A percentile compares a stretch with the other conserved stretches of the same genome.
Evolutionary conservation across 2,888 invertebrate species (phyloP).

Genomic region (Tachina fera): DNA sequence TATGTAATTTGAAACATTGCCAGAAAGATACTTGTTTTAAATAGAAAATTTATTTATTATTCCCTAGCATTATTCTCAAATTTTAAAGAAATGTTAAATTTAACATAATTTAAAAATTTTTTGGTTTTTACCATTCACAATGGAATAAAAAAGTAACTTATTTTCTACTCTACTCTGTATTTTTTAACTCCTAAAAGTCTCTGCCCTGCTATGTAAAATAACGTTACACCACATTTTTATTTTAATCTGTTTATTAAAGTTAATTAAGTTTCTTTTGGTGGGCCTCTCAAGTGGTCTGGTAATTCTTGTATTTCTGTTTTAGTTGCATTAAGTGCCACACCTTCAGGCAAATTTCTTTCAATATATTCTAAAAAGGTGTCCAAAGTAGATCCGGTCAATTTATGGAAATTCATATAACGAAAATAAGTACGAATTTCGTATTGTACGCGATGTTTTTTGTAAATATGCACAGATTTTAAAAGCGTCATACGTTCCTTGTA

Average conservation of each 20-base stretch:
- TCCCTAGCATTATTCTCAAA: no score
- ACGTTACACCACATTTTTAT: not conserved
- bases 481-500: constrained; percentile 91
- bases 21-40: no score
- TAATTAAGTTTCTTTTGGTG: constrained; percentile 76
- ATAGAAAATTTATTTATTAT: no score
- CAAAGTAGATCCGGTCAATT: constrained; percentile 96
- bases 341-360: constrained; percentile 98
- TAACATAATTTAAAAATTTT: no score
- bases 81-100: no score
- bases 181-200: no score
- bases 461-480: constrained; percentile 93
- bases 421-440: constrained; percentile 98
- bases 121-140: no score
- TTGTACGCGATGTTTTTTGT: constrained; percentile 96
- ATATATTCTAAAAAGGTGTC: constrained; percentile 98
- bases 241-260: not conserved
- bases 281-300: constrained; percentile 85
- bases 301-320: constrained; percentile 87
- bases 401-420: constrained; percentile 90
- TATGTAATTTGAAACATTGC: no score
- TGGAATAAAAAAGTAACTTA: no score
- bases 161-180: no score
- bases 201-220: no score
- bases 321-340: constrained; percentile 95